Evolutionary conservation across 2,113 vertebrate genomes (phyloP).

Genomic region (Emberiza fucata): DNA sequence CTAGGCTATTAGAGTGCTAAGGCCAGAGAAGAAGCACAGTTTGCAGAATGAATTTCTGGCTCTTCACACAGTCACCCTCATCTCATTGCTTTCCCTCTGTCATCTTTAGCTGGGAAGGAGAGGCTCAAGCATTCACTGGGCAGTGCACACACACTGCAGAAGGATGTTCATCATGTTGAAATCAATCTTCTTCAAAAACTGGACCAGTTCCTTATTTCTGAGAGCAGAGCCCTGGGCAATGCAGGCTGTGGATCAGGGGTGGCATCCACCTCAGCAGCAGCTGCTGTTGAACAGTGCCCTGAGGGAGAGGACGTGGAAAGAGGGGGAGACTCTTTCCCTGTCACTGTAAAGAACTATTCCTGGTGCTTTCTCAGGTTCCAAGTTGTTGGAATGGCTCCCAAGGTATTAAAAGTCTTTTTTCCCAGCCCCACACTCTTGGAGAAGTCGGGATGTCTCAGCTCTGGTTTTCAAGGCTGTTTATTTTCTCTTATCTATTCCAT

Average conservation of each 20-base stretch:
- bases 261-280: background rate
- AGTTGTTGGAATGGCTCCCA: too few species aligned
- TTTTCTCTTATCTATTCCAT: too few species aligned
- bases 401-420: too few species aligned
- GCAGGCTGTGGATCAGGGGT: background rate
- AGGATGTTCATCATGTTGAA: background rate
- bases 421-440: rapidly evolving
- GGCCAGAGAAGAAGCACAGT: background rate
- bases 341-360: background rate
- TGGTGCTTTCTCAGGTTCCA: too few species aligned
- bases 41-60: background rate
- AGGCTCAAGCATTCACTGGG: background rate
- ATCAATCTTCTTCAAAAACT: background rate
- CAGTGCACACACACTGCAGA: rapidly evolving
- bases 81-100: background rate
- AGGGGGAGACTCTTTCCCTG: background rate
- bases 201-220: background rate
- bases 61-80: background rate
- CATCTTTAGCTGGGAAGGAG: background rate
- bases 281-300: background rate
- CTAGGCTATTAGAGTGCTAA: background rate
- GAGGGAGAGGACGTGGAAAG: rapidly evolving
- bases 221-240: background rate
- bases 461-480: too few species aligned
- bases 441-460: too few species aligned